Evolutionary conservation across 2,888 invertebrate genomes (phyloP).

Genomic region (Melipona bicolor): DNA sequence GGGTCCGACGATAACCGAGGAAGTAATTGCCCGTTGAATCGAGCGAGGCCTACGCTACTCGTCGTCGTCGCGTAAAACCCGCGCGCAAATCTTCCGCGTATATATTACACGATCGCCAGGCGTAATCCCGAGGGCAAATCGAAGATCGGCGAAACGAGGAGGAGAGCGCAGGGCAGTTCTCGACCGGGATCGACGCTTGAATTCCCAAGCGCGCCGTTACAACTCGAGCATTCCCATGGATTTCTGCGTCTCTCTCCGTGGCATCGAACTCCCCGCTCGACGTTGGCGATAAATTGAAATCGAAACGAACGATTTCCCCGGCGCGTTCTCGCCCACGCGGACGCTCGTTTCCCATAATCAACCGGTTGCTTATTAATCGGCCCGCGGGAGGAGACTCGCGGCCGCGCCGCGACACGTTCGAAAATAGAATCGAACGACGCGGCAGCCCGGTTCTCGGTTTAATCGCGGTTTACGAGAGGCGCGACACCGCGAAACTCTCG

Average conservation of each 20-base stretch:
- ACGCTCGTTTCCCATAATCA: constrained; percentile 41
- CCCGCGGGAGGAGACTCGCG: constrained; percentile 14
- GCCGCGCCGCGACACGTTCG: not conserved
- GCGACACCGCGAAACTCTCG: constrained; percentile 25
- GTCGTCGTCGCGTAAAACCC: not conserved
- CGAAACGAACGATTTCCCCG: not conserved
- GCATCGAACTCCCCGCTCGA: not conserved
- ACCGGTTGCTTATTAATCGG: constrained; percentile 58
- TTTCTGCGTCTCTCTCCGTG: not conserved
- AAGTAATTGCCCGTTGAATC: constrained; percentile 1
- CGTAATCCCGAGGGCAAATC: constrained; percentile 1
- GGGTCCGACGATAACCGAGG: constrained; percentile 3
- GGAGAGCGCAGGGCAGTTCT: not conserved
- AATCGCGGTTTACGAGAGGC: constrained; percentile 39
- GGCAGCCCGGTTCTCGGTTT: constrained; percentile 34
- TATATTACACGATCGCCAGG: not conserved
- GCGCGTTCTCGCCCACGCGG: constrained; percentile 9
- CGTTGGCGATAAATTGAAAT: constrained; percentile 9
- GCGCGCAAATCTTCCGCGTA: not conserved
- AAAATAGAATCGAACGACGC: not conserved
- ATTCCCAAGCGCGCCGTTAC: not conserved
- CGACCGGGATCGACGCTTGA: not conserved
- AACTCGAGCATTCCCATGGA: constrained; percentile 29
- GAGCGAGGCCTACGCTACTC: not conserved
- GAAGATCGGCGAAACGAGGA: constrained; percentile 7